Evolutionary conservation across 2,888 invertebrate genomes (phyloP), one percentile per base, ranked within the genome.

Genomic region (Amblyjoppa proteus): DNA sequence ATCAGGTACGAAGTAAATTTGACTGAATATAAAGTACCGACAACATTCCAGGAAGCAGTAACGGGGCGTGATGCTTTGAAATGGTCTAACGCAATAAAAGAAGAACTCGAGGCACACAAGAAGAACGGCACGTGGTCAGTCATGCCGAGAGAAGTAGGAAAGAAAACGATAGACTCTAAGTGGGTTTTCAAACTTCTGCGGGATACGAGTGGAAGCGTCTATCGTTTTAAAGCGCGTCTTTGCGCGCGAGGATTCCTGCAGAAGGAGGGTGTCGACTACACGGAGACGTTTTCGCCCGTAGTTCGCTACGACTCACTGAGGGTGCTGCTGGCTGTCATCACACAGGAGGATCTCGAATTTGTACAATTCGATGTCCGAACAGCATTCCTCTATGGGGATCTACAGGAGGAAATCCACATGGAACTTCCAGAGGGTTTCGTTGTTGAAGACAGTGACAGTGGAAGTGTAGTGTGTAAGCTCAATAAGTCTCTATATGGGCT

Each of bases 401-500:
- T 81, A 0, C 16, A 81, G 0, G 74, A 81, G 51, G 56, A 53
- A 2, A 74, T 81, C 13, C 16, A 68, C n/a, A 82, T 82, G 82
- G 76, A 82, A 3, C 11, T 82, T 11, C 82, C 75, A 0, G 45
- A 68, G 51, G 82, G 82, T 3, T 69, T 82, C n/a, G 6, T 41
- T 2, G 41, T 76, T 20, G 25, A 41, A 38, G 16, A 68, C 2
- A 34, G 31, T 16, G 69, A 28, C 11, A 38, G 25, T 3, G n/a
- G 16, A 28, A 20, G 41, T 64, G 1, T 61, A 16, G 85, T 80
- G 41, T 87, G 86, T 58, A 75, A 69, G 49, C 53, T 87, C 7
- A 41, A 56, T 0, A 87, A 87, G 49, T 86, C 83, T 0, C 58
- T 88, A 0, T 87, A 88, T 25, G 88, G 88, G 5, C 56, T 88